Percentiles rank a stretch among this genome's conserved stretches.
These are phyloP conservation scores for Drusus annulatus DNA, from an alignment of 1,140 invertebrate species.

Conservation along the genomic window DNA sequence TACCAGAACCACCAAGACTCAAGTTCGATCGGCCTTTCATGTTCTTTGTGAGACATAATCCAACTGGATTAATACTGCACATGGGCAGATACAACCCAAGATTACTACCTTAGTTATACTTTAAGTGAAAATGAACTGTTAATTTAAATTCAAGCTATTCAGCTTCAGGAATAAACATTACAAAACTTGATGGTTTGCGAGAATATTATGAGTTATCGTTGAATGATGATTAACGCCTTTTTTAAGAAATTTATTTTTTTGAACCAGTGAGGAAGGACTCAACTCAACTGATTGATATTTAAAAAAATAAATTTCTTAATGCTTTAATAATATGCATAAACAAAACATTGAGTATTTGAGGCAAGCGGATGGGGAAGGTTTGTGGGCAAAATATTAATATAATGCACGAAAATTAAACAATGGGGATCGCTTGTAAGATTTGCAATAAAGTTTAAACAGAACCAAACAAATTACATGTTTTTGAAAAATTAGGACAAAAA, in stretches of 20 bases:
- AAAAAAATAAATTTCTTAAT: conserved; percentile 58
- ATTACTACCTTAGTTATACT: conserved; percentile 75
- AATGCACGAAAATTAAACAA: background rate
- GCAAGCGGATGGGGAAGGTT: conserved; percentile 4
- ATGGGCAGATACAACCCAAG: conserved; percentile 89
- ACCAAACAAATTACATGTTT: too few relatives aligned
- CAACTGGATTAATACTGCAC: conserved; percentile 87
- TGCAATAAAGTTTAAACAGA: too few relatives aligned
- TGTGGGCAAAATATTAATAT: conserved; percentile 20
- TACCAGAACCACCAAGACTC: conserved; percentile 74
- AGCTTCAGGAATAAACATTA: conserved; percentile 1
- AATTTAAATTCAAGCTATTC: background rate
- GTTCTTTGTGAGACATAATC: conserved; percentile 89
- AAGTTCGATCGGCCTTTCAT: conserved; percentile 89
- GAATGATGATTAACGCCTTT: background rate
- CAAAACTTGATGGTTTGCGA: conserved; percentile 26
- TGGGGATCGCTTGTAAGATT: too few relatives aligned
- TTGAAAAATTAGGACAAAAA: too few relatives aligned
- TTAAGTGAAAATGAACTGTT: conserved; percentile 13
- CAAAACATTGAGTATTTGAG: conserved; percentile 15
- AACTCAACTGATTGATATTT: conserved; percentile 44
- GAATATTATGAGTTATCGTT: conserved; percentile 1
- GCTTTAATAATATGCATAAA: background rate
- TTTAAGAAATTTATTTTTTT: conserved; percentile 59
- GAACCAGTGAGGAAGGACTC: conserved; percentile 48